Conservation (phyloP, 2,888 invertebrate species). For the Clitarchus hookeri region DNA sequence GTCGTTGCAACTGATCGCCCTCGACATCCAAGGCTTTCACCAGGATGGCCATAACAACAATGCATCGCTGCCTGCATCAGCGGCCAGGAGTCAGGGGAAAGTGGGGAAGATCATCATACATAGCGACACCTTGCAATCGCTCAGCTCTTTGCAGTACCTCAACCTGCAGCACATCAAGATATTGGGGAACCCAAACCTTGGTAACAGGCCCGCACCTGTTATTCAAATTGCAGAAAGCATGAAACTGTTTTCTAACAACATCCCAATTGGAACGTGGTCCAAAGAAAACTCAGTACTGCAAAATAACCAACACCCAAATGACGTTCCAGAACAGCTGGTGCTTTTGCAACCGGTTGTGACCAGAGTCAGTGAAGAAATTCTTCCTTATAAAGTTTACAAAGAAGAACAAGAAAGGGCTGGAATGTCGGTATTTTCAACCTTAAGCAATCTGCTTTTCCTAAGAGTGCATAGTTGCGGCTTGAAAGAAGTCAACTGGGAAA, state of each 20-base stretch:
- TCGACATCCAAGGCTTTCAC: conserved; percentile 64
- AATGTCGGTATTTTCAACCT: conserved; percentile 56
- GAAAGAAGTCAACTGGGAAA: conserved; percentile 67
- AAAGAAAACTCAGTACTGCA: not conserved
- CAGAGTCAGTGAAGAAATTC: conserved; percentile 57
- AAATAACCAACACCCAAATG: not conserved
- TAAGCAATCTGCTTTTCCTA: conserved; percentile 61
- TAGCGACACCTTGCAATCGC: conserved; percentile 50
- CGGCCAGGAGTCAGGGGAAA: not conserved
- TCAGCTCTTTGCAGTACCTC: conserved; percentile 55
- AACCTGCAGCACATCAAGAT: conserved; percentile 60
- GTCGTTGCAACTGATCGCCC: conserved; percentile 58
- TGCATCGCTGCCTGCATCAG: not conserved
- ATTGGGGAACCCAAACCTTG: conserved; percentile 47
- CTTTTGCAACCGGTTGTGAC: conserved; percentile 37
- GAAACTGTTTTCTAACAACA: conserved; percentile 30
- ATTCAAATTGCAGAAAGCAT: conserved; percentile 28
- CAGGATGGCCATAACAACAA: not conserved
- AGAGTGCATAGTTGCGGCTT: conserved; percentile 65
- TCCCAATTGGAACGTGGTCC: conserved; percentile 15
- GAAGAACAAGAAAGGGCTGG: conserved; percentile 57
- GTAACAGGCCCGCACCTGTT: conserved; percentile 33
- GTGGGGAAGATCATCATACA: conserved; percentile 41
- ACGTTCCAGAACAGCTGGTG: conserved; percentile 29
- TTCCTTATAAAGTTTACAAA: conserved; percentile 68